Percentiles rank a stretch among this genome's conserved stretches.
Conservation (phyloP, 1,140 invertebrate genomes). For the Hyles euphorbiae region DNA sequence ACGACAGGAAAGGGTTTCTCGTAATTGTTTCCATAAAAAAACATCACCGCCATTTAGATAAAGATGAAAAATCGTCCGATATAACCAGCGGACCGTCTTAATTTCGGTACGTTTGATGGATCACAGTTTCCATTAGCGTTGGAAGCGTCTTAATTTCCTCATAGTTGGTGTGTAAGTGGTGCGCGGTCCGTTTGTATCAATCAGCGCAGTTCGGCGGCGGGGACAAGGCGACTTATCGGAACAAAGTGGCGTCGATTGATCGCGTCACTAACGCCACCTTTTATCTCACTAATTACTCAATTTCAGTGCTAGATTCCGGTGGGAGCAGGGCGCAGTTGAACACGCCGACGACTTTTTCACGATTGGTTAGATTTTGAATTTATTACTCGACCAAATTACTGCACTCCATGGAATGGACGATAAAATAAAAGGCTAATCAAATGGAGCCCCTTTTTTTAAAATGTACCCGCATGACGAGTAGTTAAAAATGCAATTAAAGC, state of each 20-base stretch:
- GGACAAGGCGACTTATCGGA: slow-evolving; percentile 46
- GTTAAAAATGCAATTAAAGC: slow-evolving; percentile 48
- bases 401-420: background rate
- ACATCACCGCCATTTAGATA: slow-evolving; percentile 53
- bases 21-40: slow-evolving; percentile 49
- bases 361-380: background rate
- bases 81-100: slow-evolving; percentile 41
- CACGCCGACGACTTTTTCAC: background rate
- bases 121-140: slow-evolving; percentile 64
- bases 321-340: slow-evolving; percentile 6
- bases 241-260: slow-evolving; percentile 58
- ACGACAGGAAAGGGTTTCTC: slow-evolving; percentile 26
- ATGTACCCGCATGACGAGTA: slow-evolving; percentile 36
- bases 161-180: slow-evolving; percentile 53
- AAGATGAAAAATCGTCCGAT: slow-evolving; percentile 39
- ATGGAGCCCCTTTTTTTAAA: slow-evolving; percentile 18
- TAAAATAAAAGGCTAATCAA: slow-evolving; percentile 28
- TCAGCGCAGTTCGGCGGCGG: slow-evolving; percentile 33
- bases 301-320: slow-evolving; percentile 22
- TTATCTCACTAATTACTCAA: slow-evolving; percentile 54
- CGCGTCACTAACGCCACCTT: slow-evolving; percentile 44
- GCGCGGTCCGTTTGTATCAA: slow-evolving; percentile 54
- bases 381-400: background rate
- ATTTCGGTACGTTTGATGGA: slow-evolving; percentile 62
- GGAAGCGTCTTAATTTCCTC: slow-evolving; percentile 44